Evolutionary conservation across 2,888 invertebrate genomes (phyloP), one percentile per base, ranked within the genome.

Genomic region (Lottia scabra): DNA sequence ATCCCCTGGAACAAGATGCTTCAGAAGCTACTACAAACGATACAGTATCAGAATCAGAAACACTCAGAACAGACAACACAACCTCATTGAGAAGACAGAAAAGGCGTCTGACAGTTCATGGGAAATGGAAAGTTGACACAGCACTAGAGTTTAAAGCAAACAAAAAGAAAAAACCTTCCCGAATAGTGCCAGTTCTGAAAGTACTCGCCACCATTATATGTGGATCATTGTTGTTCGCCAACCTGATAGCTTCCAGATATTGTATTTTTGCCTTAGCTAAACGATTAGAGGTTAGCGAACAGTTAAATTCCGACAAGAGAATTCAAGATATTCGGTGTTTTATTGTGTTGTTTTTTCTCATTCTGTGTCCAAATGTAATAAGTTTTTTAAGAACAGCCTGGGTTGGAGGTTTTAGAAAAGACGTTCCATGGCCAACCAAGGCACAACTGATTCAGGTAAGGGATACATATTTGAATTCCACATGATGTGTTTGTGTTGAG

Each of bases 361-460:
- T 79, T 8, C 16, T 83, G 19, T 69, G 83, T 1, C 85, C 87
- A 0, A 74, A 81, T 56, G 71, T 76, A 0, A 19, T 84, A 2
- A 79, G 79, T 43, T 75, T 83, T 19, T 15, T 83, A 0, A 67
- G 85, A 6, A 78, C 83, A 1, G 8, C 80, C 0, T 83, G 81
- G 81, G 69, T 65, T 4, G 83, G 82, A 0, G 73, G 77, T 2
- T 79, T 80, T 30, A 65, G 81, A 15, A 73, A 74, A 8, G 79
- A 81, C 26, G 72, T 82, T n/a, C 84, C 80, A 0, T 86, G 85
- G 85, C 87, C 87, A 0, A 71, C 63, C 15, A 70, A 48, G 19
- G 63, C 64, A 16, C 71, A 78, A 6, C 62, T 84, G 1, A 1
- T 79, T 1, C 63, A 68, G 74, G 85, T 85, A 72, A 80, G 81